Conservation (phyloP, 2,113 vertebrate species). For the Pangasianodon hypophthalmus region DNA sequence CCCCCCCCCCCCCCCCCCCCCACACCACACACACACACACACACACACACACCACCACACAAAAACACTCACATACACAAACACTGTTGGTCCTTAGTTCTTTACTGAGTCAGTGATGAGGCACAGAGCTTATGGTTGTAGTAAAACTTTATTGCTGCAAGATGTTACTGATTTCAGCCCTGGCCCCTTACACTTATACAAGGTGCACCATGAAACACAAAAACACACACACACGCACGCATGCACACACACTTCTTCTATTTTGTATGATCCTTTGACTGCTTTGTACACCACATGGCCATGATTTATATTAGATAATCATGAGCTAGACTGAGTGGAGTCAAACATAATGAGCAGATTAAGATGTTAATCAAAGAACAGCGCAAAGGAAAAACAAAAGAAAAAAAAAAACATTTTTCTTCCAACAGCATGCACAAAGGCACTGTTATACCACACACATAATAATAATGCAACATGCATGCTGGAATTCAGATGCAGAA, state of each 20-base stretch:
- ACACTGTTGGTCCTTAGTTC: background rate
- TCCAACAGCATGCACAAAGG: background rate
- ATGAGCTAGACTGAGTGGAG: constrained; percentile 21
- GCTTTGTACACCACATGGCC: background rate
- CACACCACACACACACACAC: background rate
- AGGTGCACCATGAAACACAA: background rate
- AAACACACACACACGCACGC: background rate
- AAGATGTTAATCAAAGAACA: constrained; percentile 1
- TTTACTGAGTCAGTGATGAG: constrained; percentile 16
- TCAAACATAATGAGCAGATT: constrained; percentile 21
- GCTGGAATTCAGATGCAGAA: background rate
- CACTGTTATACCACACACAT: background rate
- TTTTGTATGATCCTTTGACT: background rate
- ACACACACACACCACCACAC: background rate
- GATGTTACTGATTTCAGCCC: constrained; percentile 1
- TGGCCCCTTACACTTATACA: background rate
- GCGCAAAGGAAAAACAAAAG: background rate
- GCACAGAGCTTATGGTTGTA: background rate
- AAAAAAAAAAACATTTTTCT: background rate
- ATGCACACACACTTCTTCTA: background rate
- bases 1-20: no score
- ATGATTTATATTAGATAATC: constrained; percentile 20
- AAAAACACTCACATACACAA: background rate
- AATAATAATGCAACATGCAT: background rate
- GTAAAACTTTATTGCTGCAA: constrained; percentile 9